A percentile compares a stretch with the other conserved stretches of the same genome.
These are phyloP conservation scores for Caenorhabditis tropicalis DNA, from an alignment of 1,140 invertebrate genomes.

Conservation along the genomic window DNA sequence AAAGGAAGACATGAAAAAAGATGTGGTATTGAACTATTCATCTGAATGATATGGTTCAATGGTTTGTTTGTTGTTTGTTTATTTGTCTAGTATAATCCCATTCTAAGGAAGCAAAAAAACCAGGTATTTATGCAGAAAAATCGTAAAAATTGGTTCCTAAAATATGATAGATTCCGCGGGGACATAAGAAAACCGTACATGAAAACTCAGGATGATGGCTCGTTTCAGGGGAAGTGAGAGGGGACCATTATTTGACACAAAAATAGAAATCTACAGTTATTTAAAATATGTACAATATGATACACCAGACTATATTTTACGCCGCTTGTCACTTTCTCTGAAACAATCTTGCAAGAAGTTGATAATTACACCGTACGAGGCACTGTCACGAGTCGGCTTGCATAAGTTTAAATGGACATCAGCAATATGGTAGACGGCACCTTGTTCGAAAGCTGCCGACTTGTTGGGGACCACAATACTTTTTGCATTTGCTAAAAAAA, in stretches of 20 bases:
- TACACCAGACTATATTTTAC: not conserved
- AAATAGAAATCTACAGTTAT: not conserved
- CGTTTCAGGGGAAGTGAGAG: not conserved
- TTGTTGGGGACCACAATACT: constrained; percentile 54
- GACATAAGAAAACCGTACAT: not conserved
- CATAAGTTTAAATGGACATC: constrained; percentile 58
- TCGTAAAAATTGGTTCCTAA: not conserved
- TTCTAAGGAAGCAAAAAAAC: not conserved
- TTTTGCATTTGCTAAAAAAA: constrained; percentile 18
- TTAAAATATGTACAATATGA: not conserved
- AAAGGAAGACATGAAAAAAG: not conserved
- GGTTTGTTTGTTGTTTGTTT: constrained; percentile 18
- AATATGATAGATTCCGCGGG: not conserved
- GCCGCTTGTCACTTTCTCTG: constrained; percentile 27
- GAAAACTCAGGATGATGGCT: not conserved
- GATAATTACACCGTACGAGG: constrained; percentile 48
- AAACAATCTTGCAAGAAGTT: constrained; percentile 50
- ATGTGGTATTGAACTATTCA: not conserved
- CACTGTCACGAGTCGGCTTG: constrained; percentile 51
- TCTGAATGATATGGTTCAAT: constrained; percentile 6
- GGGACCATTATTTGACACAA: not conserved
- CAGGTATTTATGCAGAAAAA: constrained; percentile 1
- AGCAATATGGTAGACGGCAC: constrained; percentile 55
- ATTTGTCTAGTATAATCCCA: not conserved
- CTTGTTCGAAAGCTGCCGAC: constrained; percentile 46